Evolutionary conservation across 2,888 invertebrate species (phyloP).

Genomic region (Taphrorychus bicolor): DNA sequence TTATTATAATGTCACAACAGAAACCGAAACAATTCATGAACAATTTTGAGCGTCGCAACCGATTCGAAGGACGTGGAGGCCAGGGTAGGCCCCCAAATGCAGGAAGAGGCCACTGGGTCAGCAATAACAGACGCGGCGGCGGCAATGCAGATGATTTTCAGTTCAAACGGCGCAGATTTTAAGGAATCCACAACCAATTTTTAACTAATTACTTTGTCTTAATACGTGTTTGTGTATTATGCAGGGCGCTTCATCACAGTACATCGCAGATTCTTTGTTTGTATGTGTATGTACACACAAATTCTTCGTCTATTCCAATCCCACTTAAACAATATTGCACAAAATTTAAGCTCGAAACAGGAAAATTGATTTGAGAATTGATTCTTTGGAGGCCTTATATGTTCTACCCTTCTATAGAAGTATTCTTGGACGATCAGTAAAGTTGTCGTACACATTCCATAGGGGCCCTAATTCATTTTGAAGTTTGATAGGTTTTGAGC

Average conservation of each 20-base stretch:
- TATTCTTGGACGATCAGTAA: too few species aligned
- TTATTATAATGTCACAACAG: slow-evolving; percentile 45
- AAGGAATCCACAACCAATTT: slow-evolving; percentile 22
- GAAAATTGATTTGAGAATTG: too few species aligned
- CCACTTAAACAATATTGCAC: too few species aligned
- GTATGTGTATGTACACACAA: too few species aligned
- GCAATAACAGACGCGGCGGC: slow-evolving; percentile 50
- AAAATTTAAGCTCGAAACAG: too few species aligned
- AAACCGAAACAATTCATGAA: slow-evolving; percentile 53
- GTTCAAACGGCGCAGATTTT: slow-evolving; percentile 51
- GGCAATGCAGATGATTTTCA: slow-evolving; percentile 46
- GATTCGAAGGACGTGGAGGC: slow-evolving; percentile 46
- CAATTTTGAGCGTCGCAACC: slow-evolving; percentile 51
- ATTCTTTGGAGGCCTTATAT: too few species aligned
- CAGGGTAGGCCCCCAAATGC: slow-evolving; percentile 26
- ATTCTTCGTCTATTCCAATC: too few species aligned
- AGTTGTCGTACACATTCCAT: too few species aligned
- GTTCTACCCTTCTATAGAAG: too few species aligned
- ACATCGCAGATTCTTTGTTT: too few species aligned
- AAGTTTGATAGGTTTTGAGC: too few species aligned
- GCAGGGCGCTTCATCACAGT: neutral
- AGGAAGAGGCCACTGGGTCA: slow-evolving; percentile 52
- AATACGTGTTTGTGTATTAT: neutral
- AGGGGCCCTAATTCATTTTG: too few species aligned
- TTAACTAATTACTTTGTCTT: neutral